Evolutionary conservation across 2,113 vertebrate genomes (phyloP), one percentile per base, ranked within the genome.

Genomic region (Trinectes maculatus): DNA sequence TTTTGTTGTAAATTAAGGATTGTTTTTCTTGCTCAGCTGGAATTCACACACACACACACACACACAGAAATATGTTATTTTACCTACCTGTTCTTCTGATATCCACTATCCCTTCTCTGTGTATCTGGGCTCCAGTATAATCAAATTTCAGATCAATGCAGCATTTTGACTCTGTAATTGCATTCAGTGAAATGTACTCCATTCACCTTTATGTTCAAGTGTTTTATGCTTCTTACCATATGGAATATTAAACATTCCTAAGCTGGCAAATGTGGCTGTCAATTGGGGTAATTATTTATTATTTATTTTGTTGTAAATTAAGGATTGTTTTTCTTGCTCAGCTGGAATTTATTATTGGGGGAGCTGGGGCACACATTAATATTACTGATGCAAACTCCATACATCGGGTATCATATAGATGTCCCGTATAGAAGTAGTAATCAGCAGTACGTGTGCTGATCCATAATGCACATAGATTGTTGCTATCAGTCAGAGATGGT

Each of bases 191-290:
- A 80, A 77, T 85, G 73, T 73, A 78, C 80, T 82, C 60, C 26
- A 64, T 66, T 64, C 34, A 73, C 65, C 57, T 67, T 83, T 86
- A 25, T 81, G 80, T 83, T 86, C 54, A 42, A 71, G 66, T 83
- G 69, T 79, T 80, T 75, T 67, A 48, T n/a, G 68, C 79, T 76
- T 73, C 69, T 77, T 57, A 83, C 13, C 1, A 76, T 55, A 78
- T 57, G 60, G 74, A 71, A 69, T 80, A 87, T 84, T 89, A 89
- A 89, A 89, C 70, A 77, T 87, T 87, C 78, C 83, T 77, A 39
- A 54, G 29, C 59, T 82, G 51, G 72, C n/a, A 36, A 65, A 24
- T 33, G n/a, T 42, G 13, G 34, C 62, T 9, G 11, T 77, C 39
- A 66, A 5, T 15, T 21, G 59, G 39, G 18, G 5, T 77, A 22